Percentiles rank a stretch among this genome's conserved stretches.
Conservation (phyloP, 2,797 vertebrate genomes). For the Macrochelys suwanniensis region DNA sequence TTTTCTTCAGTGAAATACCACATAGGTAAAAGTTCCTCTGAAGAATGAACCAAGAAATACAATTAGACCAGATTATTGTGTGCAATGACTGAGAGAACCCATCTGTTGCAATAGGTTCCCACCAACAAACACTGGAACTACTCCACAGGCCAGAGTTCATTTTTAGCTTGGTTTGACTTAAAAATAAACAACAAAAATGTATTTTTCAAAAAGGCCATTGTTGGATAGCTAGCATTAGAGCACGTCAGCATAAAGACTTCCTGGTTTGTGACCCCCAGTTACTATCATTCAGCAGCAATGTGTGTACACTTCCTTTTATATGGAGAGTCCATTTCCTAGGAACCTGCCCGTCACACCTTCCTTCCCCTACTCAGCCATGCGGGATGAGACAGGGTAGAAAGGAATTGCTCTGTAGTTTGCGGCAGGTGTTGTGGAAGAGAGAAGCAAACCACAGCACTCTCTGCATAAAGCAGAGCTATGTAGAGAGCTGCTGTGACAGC, state of each 20-base stretch:
- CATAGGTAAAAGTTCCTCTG: slow-evolving; percentile 62
- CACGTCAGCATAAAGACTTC: slow-evolving; percentile 46
- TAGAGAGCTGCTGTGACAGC: accelerated
- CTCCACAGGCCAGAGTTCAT: slow-evolving; percentile 29
- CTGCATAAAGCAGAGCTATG: accelerated
- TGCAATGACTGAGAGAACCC: slow-evolving; percentile 68
- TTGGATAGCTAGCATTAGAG: background rate
- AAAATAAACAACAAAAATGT: background rate
- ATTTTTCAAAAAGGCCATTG: slow-evolving; percentile 46
- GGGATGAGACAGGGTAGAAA: accelerated
- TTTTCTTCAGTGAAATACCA: slow-evolving; percentile 50
- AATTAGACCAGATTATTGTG: slow-evolving; percentile 27
- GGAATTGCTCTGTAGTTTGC: background rate
- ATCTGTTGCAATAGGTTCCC: slow-evolving; percentile 41
- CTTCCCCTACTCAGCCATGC: too few relatives aligned
- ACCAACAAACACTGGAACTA: slow-evolving; percentile 28
- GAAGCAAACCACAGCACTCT: accelerated
- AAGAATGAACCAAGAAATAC: slow-evolving; percentile 50
- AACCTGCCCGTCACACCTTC: accelerated
- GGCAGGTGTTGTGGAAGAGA: accelerated
- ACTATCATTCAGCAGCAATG: slow-evolving; percentile 10
- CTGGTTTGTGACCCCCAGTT: slow-evolving; percentile 52
- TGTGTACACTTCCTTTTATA: background rate
- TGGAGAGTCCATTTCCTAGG: accelerated
- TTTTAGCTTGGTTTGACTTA: slow-evolving; percentile 55